Conservation (phyloP, 92 coral and sea anemone genomes). For the Palythoa caribaeorum region DNA sequence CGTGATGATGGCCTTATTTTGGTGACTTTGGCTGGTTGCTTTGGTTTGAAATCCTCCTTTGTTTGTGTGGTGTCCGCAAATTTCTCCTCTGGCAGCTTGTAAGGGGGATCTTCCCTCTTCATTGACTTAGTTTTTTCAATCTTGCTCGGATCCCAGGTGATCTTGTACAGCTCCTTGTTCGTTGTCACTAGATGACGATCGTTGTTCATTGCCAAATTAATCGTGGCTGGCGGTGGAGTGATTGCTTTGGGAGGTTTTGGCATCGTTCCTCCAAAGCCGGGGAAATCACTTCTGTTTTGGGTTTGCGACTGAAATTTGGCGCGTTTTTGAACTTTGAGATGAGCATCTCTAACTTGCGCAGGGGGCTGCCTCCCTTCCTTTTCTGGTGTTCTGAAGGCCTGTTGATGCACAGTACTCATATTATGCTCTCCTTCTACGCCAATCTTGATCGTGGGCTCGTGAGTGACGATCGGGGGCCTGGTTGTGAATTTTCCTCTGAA, state of each 20-base stretch:
- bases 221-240: constrained; percentile 92
- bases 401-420: constrained; percentile 81
- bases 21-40: constrained; percentile 71
- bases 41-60: constrained; percentile 86
- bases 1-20: constrained; percentile 82
- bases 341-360: constrained; percentile 65
- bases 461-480: constrained; percentile 71
- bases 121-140: constrained; percentile 75
- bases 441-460: constrained; percentile 81
- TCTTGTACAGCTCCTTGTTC: constrained; percentile 80
- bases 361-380: constrained; percentile 71
- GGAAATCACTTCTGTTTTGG: constrained; percentile 94
- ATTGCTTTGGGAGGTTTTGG: constrained; percentile 88
- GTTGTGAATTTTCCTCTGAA: constrained; percentile 91
- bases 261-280: constrained; percentile 89
- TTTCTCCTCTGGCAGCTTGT: constrained; percentile 74
- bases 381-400: constrained; percentile 79
- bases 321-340: constrained; percentile 73
- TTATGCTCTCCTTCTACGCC: constrained; percentile 92
- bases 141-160: constrained; percentile 92
- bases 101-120: constrained; percentile 73
- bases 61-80: constrained; percentile 90
- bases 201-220: constrained; percentile 88
- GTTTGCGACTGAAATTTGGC: constrained; percentile 90
- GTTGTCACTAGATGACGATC: constrained; percentile 86